Conservation (phyloP, 2,113 vertebrate genomes). For the Burhinus bistriatus region DNA sequence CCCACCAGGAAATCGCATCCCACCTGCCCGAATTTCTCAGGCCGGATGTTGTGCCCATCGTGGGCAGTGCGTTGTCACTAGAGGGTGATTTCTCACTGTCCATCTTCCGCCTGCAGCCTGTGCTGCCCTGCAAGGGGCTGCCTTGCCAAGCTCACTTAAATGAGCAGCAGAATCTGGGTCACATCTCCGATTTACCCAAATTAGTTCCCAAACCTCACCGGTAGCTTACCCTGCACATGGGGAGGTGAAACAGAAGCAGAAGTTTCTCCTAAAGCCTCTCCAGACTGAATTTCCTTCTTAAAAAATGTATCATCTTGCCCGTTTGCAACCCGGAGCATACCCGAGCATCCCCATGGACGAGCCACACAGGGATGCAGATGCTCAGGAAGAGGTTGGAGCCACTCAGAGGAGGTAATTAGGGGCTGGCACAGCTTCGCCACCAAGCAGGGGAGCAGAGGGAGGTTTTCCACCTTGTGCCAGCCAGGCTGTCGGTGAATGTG, state of each 20-base stretch:
- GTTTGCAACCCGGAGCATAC: not conserved
- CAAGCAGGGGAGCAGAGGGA: not conserved
- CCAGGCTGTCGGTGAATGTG: not conserved
- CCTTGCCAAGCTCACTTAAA: not conserved
- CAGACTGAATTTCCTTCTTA: not conserved
- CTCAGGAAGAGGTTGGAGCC: not conserved
- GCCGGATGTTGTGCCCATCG: not conserved
- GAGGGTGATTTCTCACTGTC: not conserved
- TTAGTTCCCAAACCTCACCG: not conserved
- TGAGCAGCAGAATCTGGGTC: not conserved
- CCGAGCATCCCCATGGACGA: not conserved
- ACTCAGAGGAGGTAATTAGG: not conserved
- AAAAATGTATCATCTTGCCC: not conserved
- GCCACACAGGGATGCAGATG: not conserved
- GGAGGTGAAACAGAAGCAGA: not conserved
- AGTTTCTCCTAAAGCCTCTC: not conserved
- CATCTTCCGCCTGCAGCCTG: not conserved
- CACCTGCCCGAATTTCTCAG: fast-evolving
- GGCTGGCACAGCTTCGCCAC: not conserved
- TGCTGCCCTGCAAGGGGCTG: not conserved
- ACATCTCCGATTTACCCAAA: not conserved
- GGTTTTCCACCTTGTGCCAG: not conserved
- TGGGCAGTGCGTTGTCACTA: not conserved
- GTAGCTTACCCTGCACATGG: not conserved
- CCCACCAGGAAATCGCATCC: not conserved